Conservation (phyloP, 2,113 vertebrate species). For the Camelus bactrianus region DNA sequence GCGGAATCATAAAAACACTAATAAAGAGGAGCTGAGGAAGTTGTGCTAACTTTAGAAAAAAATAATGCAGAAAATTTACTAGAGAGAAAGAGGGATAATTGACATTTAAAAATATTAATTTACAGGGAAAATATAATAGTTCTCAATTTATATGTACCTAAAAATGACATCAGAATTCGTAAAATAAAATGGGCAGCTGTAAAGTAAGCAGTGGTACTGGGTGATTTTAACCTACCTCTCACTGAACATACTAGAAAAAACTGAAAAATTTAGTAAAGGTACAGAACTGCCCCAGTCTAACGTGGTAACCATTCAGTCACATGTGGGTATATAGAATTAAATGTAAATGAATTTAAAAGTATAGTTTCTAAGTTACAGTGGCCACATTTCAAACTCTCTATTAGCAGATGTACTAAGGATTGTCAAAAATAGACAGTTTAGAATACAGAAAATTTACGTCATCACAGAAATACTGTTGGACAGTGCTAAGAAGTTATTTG, state of each 20-base stretch:
- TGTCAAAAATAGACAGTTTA: neutral
- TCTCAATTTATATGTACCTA: neutral
- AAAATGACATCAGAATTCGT: neutral
- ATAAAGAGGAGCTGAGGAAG: neutral
- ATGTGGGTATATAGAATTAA: neutral
- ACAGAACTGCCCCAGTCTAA: neutral
- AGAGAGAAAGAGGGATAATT: neutral
- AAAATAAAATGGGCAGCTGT: neutral
- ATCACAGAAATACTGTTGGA: neutral
- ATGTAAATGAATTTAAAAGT: neutral
- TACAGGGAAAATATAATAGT: neutral
- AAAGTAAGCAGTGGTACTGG: neutral
- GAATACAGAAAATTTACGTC: neutral
- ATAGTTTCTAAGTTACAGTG: neutral
- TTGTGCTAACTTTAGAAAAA: neutral
- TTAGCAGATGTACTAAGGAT: neutral
- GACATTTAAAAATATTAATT: neutral
- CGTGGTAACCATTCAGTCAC: neutral
- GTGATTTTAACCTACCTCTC: neutral
- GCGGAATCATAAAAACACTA: neutral
- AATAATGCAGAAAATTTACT: neutral
- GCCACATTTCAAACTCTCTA: neutral
- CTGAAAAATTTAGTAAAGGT: neutral
- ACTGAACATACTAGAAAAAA: neutral
- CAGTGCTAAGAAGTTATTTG: neutral